A percentile compares a stretch with the other conserved stretches of the same genome.
phyloP scores from a whole-genome alignment of 1,140 invertebrate species.

The Sesamia nonagrioides region DNA sequence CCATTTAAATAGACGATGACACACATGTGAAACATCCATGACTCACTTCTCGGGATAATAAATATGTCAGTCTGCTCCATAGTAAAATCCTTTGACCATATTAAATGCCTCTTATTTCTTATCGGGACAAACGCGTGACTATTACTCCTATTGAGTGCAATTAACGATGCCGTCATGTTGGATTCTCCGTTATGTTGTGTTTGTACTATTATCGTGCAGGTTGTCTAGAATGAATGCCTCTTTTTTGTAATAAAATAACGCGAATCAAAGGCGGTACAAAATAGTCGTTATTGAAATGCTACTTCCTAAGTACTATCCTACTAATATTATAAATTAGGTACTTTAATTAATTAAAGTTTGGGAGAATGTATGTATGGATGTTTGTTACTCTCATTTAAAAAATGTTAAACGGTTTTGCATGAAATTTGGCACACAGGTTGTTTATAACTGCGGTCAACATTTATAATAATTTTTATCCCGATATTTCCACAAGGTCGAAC shows the following conservation, averaged over 20 bases:
- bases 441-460: too few species aligned
- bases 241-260: not conserved
- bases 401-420: too few species aligned
- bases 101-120: constrained; percentile 29
- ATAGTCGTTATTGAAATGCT: too few species aligned
- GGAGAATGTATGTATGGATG: too few species aligned
- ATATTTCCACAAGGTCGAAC: too few species aligned
- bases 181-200: constrained; percentile 28
- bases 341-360: too few species aligned
- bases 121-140: constrained; percentile 16
- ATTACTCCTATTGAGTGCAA: constrained; percentile 26
- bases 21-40: constrained; percentile 12
- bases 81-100: constrained; percentile 25
- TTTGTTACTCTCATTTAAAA: too few species aligned
- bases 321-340: too few species aligned
- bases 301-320: too few species aligned
- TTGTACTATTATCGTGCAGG: not conserved
- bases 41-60: constrained; percentile 3
- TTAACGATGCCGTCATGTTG: constrained; percentile 8
- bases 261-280: not conserved
- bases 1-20: constrained; percentile 6
- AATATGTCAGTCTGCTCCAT: constrained; percentile 1
- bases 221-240: too few species aligned
- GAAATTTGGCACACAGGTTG: too few species aligned
- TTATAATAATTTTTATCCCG: too few species aligned